Conservation (phyloP, 35 echinoderm and acorn worm species). For the Acanthaster planci region DNA sequence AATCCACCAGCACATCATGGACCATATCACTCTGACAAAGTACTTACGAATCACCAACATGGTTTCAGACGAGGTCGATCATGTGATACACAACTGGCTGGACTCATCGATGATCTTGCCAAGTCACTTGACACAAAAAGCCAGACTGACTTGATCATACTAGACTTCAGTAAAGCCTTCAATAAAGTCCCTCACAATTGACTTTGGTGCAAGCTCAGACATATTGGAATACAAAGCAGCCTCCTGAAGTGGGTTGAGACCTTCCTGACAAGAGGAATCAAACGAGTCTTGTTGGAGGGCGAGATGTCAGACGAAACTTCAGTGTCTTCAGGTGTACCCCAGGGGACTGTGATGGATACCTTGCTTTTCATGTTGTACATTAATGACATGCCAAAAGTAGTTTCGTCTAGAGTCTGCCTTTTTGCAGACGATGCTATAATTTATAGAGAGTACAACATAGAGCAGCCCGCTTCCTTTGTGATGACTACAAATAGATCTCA, state of each 20-base stretch:
- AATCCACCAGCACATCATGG: slow-evolving; percentile 32
- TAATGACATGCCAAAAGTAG: slow-evolving; percentile 8
- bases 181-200: slow-evolving; percentile 43
- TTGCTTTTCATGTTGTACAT: no score
- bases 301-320: not conserved
- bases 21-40: slow-evolving; percentile 31
- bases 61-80: slow-evolving; percentile 58
- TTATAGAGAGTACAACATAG: not conserved
- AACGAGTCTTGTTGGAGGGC: not conserved
- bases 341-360: no score
- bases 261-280: not conserved
- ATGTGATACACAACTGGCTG: slow-evolving; percentile 65
- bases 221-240: not conserved
- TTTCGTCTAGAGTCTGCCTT: not conserved
- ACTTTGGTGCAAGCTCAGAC: not conserved
- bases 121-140: slow-evolving; percentile 35
- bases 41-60: slow-evolving; percentile 49
- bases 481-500: no score
- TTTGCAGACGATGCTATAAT: slow-evolving; percentile 40
- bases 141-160: not conserved
- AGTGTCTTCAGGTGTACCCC: no score
- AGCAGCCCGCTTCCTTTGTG: not conserved
- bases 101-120: no score
- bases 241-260: not conserved
- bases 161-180: slow-evolving; percentile 58